phyloP scores from a whole-genome alignment of 2,888 invertebrate species.

The Liodrosophila aerea region DNA sequence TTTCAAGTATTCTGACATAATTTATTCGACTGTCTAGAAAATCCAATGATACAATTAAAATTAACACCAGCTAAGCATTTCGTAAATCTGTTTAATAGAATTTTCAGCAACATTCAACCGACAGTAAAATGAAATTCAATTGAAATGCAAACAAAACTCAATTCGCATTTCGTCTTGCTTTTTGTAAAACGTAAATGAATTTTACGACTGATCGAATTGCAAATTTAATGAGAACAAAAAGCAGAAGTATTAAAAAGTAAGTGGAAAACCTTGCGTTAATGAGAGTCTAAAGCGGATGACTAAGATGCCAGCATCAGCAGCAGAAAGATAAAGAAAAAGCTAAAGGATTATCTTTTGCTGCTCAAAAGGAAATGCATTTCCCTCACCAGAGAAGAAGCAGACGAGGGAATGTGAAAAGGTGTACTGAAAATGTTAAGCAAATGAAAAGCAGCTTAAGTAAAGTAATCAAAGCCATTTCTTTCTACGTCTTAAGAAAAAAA shows the following conservation, averaged over 20 bases:
- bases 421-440: conserved; percentile 37
- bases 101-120: too few relatives aligned
- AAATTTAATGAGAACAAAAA: conserved; percentile 39
- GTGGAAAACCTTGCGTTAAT: conserved; percentile 23
- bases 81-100: too few relatives aligned
- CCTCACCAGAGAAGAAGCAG: neutral
- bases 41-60: too few relatives aligned
- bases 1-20: too few relatives aligned
- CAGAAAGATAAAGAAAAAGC: conserved; percentile 2
- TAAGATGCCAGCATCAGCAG: conserved; percentile 16
- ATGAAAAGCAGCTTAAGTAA: conserved; percentile 52
- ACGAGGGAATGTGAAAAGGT: conserved; percentile 5
- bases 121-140: conserved; percentile 4
- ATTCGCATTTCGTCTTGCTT: conserved; percentile 29
- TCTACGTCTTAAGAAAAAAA: conserved; percentile 21
- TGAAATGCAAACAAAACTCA: conserved; percentile 44
- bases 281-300: conserved; percentile 16
- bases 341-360: conserved; percentile 38
- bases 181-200: conserved; percentile 49
- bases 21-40: too few relatives aligned
- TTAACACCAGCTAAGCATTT: too few relatives aligned
- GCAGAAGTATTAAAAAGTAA: conserved; percentile 12
- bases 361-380: conserved; percentile 39
- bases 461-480: conserved; percentile 50
- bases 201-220: conserved; percentile 51